Evolutionary conservation across 30 jellyfish, hydroid and myxozoan species (phyloP).

Genomic region (Hydra vulgaris): DNA sequence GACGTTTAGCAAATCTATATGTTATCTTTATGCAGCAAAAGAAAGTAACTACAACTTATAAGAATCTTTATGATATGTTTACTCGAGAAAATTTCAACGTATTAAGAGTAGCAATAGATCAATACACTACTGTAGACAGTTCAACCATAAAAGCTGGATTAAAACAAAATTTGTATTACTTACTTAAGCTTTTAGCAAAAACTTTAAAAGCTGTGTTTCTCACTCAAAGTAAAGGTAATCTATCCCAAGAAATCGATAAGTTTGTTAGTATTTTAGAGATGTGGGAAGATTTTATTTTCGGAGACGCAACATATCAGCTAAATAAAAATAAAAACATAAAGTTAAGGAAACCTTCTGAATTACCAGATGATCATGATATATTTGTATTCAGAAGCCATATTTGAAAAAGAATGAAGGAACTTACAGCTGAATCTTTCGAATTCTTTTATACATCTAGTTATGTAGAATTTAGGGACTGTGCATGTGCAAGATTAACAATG

Average conservation of each 20-base stretch:
- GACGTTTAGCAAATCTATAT: conserved; percentile 12
- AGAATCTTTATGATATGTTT: conserved; percentile 14
- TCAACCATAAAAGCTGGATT: too few species aligned
- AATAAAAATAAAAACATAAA: neutral
- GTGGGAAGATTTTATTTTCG: conserved; percentile 22
- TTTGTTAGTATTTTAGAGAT: conserved; percentile 2
- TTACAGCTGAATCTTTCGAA: too few species aligned
- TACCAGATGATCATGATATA: conserved; percentile 14
- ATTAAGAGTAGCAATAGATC: conserved; percentile 14
- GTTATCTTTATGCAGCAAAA: neutral
- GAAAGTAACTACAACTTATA: neutral
- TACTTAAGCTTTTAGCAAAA: neutral
- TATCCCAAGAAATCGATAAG: neutral
- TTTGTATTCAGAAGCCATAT: too few species aligned
- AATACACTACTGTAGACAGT: conserved; percentile 2
- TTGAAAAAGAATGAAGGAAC: neutral
- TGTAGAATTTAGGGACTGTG: too few species aligned
- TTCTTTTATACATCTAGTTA: too few species aligned
- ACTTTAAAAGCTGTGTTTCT: conserved; percentile 2
- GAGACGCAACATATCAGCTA: conserved; percentile 7
- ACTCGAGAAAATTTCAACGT: conserved; percentile 5
- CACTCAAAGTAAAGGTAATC: conserved; percentile 4
- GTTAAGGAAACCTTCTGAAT: neutral
- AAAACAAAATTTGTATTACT: conserved; percentile 6
- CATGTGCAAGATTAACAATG: too few species aligned